phyloP scores from a whole-genome alignment of 2,113 vertebrate species.

The Boulengeromyrus knoepffleri region DNA sequence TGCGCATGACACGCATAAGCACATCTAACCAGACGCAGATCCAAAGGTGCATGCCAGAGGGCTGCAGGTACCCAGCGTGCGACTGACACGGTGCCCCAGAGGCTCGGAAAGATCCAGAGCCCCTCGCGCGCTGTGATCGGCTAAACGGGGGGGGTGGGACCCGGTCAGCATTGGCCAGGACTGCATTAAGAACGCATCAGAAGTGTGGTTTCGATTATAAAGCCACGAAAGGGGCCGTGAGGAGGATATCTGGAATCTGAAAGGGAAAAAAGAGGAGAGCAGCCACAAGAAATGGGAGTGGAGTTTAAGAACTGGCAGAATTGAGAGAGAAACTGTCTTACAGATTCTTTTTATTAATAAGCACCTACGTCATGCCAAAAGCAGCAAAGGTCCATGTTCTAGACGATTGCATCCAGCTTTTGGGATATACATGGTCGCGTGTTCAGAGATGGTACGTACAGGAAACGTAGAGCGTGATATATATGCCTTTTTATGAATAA shows the following conservation, averaged over 20 bases:
- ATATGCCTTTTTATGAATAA: neutral
- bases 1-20: neutral
- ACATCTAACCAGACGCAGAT: neutral
- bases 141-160: neutral
- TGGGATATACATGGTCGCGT: neutral
- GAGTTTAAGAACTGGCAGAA: neutral
- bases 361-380: neutral
- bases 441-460: neutral
- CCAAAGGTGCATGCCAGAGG: neutral
- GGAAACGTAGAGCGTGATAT: neutral
- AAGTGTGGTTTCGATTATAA: neutral
- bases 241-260: neutral
- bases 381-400: neutral
- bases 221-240: neutral
- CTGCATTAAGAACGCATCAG: neutral
- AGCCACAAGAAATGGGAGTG: neutral
- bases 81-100: neutral
- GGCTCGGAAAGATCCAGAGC: neutral
- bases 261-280: neutral
- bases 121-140: neutral
- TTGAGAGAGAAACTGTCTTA: neutral
- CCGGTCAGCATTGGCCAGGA: neutral
- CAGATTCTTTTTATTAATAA: conserved; percentile 5
- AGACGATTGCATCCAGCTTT: neutral
- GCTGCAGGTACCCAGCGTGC: neutral